Evolutionary conservation across 2,797 vertebrate genomes (phyloP).

Genomic region (Acanthurus lineatus): DNA sequence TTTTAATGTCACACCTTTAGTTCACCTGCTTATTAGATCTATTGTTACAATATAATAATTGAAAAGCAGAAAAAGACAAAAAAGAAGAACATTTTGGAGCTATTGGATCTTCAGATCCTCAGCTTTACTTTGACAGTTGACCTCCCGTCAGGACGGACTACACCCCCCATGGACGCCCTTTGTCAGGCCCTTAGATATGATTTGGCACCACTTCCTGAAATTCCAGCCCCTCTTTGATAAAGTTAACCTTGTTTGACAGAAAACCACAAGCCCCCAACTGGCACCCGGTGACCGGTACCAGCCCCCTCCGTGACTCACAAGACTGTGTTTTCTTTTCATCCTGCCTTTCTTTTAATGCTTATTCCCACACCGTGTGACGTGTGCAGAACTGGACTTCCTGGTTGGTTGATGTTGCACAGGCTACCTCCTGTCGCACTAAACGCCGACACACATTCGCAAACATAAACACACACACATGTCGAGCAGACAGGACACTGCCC

Average conservation of each 20-base stretch:
- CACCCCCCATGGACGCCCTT: constrained; percentile 39
- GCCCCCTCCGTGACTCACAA: constrained; percentile 28
- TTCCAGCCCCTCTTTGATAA: constrained; percentile 32
- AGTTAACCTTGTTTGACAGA: constrained; percentile 30
- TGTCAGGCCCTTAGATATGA: constrained; percentile 45
- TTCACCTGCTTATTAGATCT: too few species aligned
- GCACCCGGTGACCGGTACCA: constrained; percentile 13
- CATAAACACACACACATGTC: constrained; percentile 20
- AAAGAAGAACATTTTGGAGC: neutral
- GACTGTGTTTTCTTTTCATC: constrained; percentile 38
- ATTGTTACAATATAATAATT: too few species aligned
- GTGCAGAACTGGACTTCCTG: neutral
- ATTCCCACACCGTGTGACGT: constrained; percentile 30
- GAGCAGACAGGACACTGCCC: neutral
- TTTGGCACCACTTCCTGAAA: constrained; percentile 47
- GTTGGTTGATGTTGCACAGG: constrained; percentile 49
- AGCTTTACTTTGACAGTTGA: constrained; percentile 3
- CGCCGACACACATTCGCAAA: neutral
- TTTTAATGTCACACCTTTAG: too few species aligned
- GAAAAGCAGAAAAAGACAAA: too few species aligned
- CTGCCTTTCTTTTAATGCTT: neutral
- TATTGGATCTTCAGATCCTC: constrained; percentile 2
- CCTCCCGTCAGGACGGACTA: constrained; percentile 37
- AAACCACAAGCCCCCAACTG: constrained; percentile 35
- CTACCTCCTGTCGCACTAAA: constrained; percentile 21